phyloP scores from a whole-genome alignment of 2,888 invertebrate genomes.

The Candidula unifasciata region DNA sequence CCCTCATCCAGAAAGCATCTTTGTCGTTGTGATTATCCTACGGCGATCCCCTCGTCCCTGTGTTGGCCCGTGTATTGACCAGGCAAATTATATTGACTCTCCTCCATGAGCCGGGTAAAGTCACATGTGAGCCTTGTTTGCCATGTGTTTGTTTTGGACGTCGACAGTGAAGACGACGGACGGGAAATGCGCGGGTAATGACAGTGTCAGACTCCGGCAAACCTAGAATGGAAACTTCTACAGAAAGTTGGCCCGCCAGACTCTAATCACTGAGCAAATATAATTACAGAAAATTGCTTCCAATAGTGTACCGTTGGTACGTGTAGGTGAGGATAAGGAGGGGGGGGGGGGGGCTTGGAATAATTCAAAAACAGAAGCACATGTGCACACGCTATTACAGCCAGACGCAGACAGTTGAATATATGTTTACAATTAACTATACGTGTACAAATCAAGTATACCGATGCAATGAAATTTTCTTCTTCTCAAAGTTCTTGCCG shows the following conservation, averaged over 20 bases:
- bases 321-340: neutral
- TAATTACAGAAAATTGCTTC: conserved; percentile 16
- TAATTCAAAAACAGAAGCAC: neutral
- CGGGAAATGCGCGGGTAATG: neutral
- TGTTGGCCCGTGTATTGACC: conserved; percentile 12
- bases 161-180: neutral
- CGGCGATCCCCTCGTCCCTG: neutral
- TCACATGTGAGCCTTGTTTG: conserved; percentile 15
- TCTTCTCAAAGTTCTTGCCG: too few species aligned
- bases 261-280: conserved; percentile 13
- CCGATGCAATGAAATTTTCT: neutral
- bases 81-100: conserved; percentile 10
- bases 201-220: neutral
- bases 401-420: too few species aligned
- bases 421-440: neutral
- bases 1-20: neutral
- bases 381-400: neutral
- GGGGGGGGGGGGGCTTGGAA: neutral
- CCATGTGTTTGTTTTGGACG: conserved; percentile 6
- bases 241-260: neutral
- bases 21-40: conserved; percentile 1
- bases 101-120: conserved; percentile 7
- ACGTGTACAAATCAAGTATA: neutral
- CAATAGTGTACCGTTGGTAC: neutral
- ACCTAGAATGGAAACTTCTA: neutral